A percentile compares a stretch with the other conserved stretches of the same genome.
phyloP scores from a whole-genome alignment of 2,113 vertebrate species.

The Tenebrosternarchus preto region DNA sequence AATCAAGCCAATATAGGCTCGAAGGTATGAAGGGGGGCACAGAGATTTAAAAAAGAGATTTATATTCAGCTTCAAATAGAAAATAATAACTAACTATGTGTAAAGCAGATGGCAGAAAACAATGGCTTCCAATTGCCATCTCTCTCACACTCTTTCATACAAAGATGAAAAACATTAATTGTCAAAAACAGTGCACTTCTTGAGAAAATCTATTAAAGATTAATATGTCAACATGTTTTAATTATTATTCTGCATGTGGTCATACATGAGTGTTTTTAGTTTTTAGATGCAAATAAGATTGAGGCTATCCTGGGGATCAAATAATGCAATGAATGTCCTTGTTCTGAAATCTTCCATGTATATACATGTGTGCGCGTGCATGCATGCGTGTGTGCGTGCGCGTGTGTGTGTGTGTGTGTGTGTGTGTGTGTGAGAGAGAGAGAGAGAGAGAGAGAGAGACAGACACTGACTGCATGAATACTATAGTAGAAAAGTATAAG shows the following conservation, averaged over 20 bases:
- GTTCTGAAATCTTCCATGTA: not conserved
- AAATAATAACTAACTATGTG: not conserved
- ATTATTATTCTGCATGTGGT: not conserved
- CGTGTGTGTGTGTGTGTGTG: not conserved
- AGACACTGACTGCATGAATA: not conserved
- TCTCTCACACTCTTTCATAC: not conserved
- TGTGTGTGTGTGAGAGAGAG: not conserved
- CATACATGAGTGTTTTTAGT: not conserved
- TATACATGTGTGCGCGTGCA: not conserved
- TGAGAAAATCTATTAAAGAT: constrained; percentile 3
- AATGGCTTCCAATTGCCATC: constrained; percentile 11
- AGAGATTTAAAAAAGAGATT: constrained; percentile 25
- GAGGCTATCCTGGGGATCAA: not conserved
- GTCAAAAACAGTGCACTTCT: not conserved
- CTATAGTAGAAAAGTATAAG: not conserved
- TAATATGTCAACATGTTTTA: constrained; percentile 1
- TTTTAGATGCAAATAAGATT: not conserved
- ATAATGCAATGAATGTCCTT: not conserved
- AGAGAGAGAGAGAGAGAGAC: not conserved
- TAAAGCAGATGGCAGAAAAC: constrained; percentile 19
- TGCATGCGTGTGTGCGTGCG: constrained; percentile 12
- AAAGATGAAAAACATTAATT: constrained; percentile 1
- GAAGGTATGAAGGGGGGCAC: constrained; percentile 29
- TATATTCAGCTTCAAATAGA: constrained; percentile 37
- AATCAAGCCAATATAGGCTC: constrained; percentile 25